These are phyloP conservation scores for Listrodromus nycthemerus DNA, from an alignment of 2,888 invertebrate genomes.

Conservation along the genomic window DNA sequence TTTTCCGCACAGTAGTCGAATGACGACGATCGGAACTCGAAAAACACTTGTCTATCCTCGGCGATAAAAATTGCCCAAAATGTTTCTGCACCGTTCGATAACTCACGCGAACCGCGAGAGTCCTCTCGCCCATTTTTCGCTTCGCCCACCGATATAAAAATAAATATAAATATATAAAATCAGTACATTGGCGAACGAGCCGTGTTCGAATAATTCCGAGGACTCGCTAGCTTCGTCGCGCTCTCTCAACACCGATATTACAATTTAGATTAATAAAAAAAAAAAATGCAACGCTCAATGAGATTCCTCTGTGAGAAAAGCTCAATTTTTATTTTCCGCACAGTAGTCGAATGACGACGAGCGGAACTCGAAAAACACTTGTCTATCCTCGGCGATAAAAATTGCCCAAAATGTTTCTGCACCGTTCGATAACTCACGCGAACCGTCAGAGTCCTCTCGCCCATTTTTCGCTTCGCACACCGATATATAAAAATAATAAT, in stretches of 20 bases:
- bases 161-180: background rate
- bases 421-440: background rate
- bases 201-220: slow-evolving; percentile 53
- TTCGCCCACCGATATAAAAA: no score
- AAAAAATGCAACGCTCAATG: no score
- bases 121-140: slow-evolving; percentile 6
- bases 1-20: background rate
- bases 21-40: background rate
- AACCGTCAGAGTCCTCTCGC: background rate
- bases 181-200: slow-evolving; percentile 36
- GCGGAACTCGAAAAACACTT: background rate
- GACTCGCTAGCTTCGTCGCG: no score
- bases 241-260: no score
- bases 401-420: background rate
- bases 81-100: background rate
- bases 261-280: no score
- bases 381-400: background rate
- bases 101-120: slow-evolving; percentile 8
- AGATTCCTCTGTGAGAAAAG: background rate
- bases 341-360: background rate
- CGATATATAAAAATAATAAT: no score
- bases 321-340: background rate
- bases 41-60: background rate
- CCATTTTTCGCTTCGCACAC: slow-evolving; percentile 7
- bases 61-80: background rate